Evolutionary conservation across 2,888 invertebrate species (phyloP), one percentile per base, ranked within the genome.

Genomic region (Lasioglossum zephyrum): DNA sequence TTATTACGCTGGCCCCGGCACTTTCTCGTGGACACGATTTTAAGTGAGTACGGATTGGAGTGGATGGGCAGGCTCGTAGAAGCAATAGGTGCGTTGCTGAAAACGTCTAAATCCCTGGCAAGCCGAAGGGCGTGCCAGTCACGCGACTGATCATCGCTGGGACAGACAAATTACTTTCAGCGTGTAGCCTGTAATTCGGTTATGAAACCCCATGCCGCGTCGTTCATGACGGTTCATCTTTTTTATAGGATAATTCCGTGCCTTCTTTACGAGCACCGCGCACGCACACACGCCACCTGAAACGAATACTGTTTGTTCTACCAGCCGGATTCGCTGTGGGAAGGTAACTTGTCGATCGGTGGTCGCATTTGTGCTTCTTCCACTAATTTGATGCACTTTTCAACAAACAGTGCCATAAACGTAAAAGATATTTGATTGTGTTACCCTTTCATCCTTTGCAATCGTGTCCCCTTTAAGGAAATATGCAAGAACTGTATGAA

Each of bases 71-170:
- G 69, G n/a, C n/a, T 39, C 11, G 22, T 3, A 5, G 22, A 13
- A 11, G 36, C 39, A 41, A 39, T 22, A 3, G 39, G 39, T 72
- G 75, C 87, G 63, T 77, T 66, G 57, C 49, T 72, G 26, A 60
- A 78, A 80, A 88, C 85, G 26, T 87, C 87, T 85, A 78, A 88
- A 87, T 88, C 85, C 73, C 57, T 36, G 41, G 31, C 39, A 73
- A n/a, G n/a, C n/a, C 47, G 41, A 79, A 76, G 82, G 80, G 82
- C 72, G 82, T 81, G 85, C 36, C 87, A 44, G 85, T 83, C 88
- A 88, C 88, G 85, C 87, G 49, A 82, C 75, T 41, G 72, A 77
- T 74, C 85, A 73, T 79, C 76, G 57, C 73, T 53, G 31, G 60
- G 47, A 60, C 63, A 60, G 77, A 82, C 74, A 79, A 85, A 88